Evolutionary conservation across 2,113 vertebrate genomes (phyloP).

Genomic region (Channa argus): DNA sequence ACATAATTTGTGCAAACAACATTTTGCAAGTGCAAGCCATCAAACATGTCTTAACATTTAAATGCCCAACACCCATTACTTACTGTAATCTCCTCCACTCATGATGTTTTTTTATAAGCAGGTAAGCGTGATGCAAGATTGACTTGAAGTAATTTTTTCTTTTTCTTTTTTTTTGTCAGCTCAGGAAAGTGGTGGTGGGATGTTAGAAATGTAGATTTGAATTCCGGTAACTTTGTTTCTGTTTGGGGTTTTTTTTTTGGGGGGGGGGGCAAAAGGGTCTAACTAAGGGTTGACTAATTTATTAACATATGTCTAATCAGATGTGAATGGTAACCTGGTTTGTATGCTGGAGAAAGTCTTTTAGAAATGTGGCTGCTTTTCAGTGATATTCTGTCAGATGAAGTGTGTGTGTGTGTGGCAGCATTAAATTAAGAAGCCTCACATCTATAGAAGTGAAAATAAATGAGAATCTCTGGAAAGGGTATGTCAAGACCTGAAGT

Average conservation of each 20-base stretch:
- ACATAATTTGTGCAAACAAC: too few species aligned
- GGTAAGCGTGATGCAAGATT: conserved; percentile 15
- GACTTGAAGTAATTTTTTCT: conserved; percentile 11
- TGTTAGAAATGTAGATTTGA: conserved; percentile 32
- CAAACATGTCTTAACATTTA: not conserved
- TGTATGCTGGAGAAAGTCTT: conserved; percentile 6
- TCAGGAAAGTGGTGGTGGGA: conserved; percentile 39
- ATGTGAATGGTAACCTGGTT: conserved; percentile 54
- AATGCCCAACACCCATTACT: conserved; percentile 14
- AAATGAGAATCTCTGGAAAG: conserved; percentile 9
- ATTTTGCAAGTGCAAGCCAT: not conserved
- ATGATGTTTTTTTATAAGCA: conserved; percentile 41
- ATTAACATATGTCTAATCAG: conserved; percentile 66
- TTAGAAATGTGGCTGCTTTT: conserved; percentile 36
- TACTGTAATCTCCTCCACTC: conserved; percentile 42
- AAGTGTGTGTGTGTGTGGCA: not conserved
- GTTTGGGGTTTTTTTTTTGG: not conserved
- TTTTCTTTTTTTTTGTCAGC: conserved; percentile 3
- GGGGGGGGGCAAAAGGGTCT: not conserved
- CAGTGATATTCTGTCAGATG: conserved; percentile 5
- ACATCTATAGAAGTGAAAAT: not conserved
- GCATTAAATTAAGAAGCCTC: conserved; percentile 8
- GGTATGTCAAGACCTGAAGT: conserved; percentile 16
- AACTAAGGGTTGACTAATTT: conserved; percentile 69
- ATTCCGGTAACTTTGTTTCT: not conserved